Base-by-base conservation (phyloP, 2,113 vertebrate genomes). In the Mormyrus lacerda region DNA sequence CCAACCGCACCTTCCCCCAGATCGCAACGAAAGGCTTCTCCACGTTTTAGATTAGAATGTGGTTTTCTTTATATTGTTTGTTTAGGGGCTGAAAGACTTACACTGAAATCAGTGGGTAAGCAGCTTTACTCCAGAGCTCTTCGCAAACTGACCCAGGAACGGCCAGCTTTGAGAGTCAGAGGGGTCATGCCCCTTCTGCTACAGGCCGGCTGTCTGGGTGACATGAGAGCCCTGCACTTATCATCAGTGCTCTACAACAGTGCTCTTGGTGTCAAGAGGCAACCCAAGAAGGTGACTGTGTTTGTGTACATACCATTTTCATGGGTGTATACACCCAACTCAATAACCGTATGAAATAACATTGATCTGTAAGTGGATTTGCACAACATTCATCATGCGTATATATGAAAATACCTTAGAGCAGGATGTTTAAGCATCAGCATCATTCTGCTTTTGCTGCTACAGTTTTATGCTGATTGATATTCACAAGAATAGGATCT, bases 131-230 rank as follows among this genome's bases (percentile, higher is more conserved):
- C 91, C 47, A 90, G 92, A 83, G 93, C 95, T 2, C 89, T 94
- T 15, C 93, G 82, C 55, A 93, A 92, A 82, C 89, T 96, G 90
- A 50, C 39, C 55, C 48, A 53, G 85, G 91, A 79, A 0, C 85
- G 90, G 44, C 90, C 90, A 85, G n/a, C 42, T 4, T 88, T 84
- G n/a, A 76, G 39, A 44, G 84, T 95, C 69, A 91, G 91, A 51
- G 91, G 73, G 84, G 88, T 94, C 31, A 90, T 96, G 89, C 94
- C 94, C 2, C 88, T 94, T 53, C 92, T 97, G 55, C 94, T 95
- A 31, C 95, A 96, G 90, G 95, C 96, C 6, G 94, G 95, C 89
- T 97, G 96, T 87, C 91, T 96, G 58, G 94, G 92, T 90, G 92
- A 96, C 89, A 69, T 90, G 84, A 88, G 90, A 85, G 95, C 96